Percentiles rank a stretch among this genome's conserved stretches.
Conservation (phyloP, 1,140 invertebrate species). For the Protaetia brevitarsis region DNA sequence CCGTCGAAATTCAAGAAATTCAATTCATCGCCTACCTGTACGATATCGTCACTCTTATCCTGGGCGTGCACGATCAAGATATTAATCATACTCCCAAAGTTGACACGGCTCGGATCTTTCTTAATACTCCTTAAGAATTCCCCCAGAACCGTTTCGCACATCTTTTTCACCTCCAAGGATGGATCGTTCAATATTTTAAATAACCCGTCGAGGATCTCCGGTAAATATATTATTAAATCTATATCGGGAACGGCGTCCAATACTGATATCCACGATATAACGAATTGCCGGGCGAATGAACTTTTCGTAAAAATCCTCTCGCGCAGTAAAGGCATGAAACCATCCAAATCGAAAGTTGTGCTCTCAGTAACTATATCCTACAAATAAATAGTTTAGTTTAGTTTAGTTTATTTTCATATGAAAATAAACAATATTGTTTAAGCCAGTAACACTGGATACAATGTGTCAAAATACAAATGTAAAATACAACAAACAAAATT, state of each 20-base stretch:
- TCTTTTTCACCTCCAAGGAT: conserved; percentile 84
- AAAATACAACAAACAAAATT: too few species aligned
- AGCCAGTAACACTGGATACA: too few species aligned
- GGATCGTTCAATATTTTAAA: conserved; percentile 91
- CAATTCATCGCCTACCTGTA: conserved; percentile 58
- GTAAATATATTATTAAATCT: conserved; percentile 87
- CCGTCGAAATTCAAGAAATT: not conserved
- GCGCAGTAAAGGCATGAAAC: conserved; percentile 87
- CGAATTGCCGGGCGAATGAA: conserved; percentile 89
- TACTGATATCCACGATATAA: conserved; percentile 91
- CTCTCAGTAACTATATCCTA: conserved; percentile 98
- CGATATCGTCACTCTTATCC: conserved; percentile 68
- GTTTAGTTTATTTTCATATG: too few species aligned
- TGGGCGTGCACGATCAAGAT: conserved; percentile 91
- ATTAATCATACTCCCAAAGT: conserved; percentile 91
- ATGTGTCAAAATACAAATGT: too few species aligned
- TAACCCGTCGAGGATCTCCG: conserved; percentile 93
- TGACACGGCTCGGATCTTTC: conserved; percentile 74
- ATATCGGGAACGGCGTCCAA: conserved; percentile 93
- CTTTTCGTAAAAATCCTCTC: conserved; percentile 92
- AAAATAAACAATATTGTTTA: too few species aligned
- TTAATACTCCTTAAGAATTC: conserved; percentile 93
- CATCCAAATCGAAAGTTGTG: conserved; percentile 80
- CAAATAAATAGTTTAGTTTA: too few species aligned
- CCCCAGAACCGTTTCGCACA: conserved; percentile 85